These are phyloP conservation scores for Polia nebulosa DNA, from an alignment of 2,888 invertebrate genomes.

Conservation along the genomic window DNA sequence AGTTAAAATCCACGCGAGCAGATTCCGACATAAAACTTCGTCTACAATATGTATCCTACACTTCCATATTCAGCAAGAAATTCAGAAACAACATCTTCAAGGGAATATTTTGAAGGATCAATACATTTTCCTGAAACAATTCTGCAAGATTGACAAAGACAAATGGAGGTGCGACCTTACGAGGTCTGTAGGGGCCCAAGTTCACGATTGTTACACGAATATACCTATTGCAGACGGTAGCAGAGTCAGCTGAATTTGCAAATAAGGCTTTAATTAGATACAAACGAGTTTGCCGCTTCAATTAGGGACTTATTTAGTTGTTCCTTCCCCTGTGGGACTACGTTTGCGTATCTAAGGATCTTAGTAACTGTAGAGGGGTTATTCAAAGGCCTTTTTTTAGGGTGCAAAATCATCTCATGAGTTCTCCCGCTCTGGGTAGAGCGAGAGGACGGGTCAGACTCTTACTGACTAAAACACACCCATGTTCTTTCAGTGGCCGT, in stretches of 20 bases:
- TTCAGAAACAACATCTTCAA: slow-evolving; percentile 20
- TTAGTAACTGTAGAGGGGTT: slow-evolving; percentile 25
- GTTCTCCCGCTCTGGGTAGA: too few species aligned
- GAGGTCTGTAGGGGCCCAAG: slow-evolving; percentile 19
- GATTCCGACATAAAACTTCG: slow-evolving; percentile 21
- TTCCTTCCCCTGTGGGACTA: slow-evolving; percentile 42
- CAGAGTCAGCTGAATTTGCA: slow-evolving; percentile 61
- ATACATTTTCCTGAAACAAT: slow-evolving; percentile 44
- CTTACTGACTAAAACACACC: too few species aligned
- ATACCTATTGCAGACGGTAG: slow-evolving; percentile 19
- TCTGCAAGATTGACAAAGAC: slow-evolving; percentile 55
- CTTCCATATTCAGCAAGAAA: slow-evolving; percentile 33
- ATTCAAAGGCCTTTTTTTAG: not conserved
- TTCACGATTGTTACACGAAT: slow-evolving; percentile 14
- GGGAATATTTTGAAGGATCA: slow-evolving; percentile 35
- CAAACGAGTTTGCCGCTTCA: slow-evolving; percentile 65
- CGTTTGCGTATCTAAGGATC: slow-evolving; percentile 28
- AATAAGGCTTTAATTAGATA: slow-evolving; percentile 73
- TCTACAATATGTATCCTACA: slow-evolving; percentile 24
- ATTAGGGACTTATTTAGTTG: slow-evolving; percentile 69
- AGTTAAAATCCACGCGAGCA: slow-evolving; percentile 9
- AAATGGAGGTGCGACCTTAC: slow-evolving; percentile 45
- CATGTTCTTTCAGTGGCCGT: too few species aligned
- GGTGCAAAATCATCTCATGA: too few species aligned
- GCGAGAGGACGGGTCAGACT: too few species aligned